Percentiles rank a stretch among this genome's conserved stretches.
These are phyloP conservation scores for Marronus borbonicus DNA, from an alignment of 2,888 invertebrate species.

Conservation along the genomic window DNA sequence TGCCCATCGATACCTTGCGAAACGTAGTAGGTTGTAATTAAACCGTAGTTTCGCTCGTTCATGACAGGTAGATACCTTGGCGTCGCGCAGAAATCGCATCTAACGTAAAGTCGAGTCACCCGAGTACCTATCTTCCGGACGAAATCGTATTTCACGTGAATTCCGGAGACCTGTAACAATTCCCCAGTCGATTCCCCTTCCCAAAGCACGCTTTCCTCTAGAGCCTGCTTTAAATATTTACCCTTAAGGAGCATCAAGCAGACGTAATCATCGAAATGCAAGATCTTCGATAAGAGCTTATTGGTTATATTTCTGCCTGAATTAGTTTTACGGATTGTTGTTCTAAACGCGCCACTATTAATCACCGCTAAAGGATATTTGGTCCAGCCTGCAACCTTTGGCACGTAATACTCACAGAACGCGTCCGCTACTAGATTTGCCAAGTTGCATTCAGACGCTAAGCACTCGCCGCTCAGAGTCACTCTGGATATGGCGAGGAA, in stretches of 20 bases:
- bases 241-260: constrained; percentile 81
- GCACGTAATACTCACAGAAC: constrained; percentile 71
- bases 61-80: constrained; percentile 75
- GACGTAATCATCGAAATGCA: constrained; percentile 85
- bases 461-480: constrained; percentile 73
- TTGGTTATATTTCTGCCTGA: constrained; percentile 74
- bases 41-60: constrained; percentile 74
- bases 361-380: constrained; percentile 83
- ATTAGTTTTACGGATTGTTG: constrained; percentile 73
- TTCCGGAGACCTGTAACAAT: constrained; percentile 88
- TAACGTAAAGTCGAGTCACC: constrained; percentile 76
- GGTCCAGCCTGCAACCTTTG: constrained; percentile 78
- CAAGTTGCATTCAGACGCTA: constrained; percentile 85
- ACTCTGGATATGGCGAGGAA: constrained; percentile 80
- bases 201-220: constrained; percentile 64
- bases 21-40: constrained; percentile 79
- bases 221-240: constrained; percentile 71
- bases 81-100: constrained; percentile 80
- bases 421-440: constrained; percentile 88
- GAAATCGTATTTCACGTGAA: constrained; percentile 81
- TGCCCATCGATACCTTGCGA: constrained; percentile 84
- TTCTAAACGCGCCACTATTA: constrained; percentile 85
- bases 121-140: constrained; percentile 75
- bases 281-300: constrained; percentile 80
- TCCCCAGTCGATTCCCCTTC: constrained; percentile 73